Percentiles rank a stretch among this genome's conserved stretches.
These are phyloP conservation scores for Agelastica alni DNA, from an alignment of 2,888 invertebrate species.

Conservation along the genomic window DNA sequence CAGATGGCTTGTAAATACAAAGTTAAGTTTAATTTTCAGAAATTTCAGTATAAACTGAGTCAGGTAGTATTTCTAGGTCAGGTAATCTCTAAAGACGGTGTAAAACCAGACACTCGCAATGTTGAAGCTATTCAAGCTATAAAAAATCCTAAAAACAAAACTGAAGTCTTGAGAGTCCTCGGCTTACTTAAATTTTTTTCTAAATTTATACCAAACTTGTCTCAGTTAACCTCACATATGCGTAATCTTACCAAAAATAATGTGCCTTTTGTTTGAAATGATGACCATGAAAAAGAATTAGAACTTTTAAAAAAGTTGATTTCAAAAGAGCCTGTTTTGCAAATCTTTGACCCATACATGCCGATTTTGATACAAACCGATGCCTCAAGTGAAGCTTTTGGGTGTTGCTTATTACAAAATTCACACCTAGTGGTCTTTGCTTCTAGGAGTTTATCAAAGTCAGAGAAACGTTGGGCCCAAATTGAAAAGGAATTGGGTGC, in stretches of 20 bases:
- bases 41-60: neutral
- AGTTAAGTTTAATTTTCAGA: neutral
- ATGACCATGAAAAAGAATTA: constrained; percentile 7
- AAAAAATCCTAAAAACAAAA: constrained; percentile 26
- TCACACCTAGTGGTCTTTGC: constrained; percentile 32
- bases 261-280: constrained; percentile 22
- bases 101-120: constrained; percentile 26
- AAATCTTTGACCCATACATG: constrained; percentile 28
- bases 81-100: constrained; percentile 11
- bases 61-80: constrained; percentile 1
- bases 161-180: constrained; percentile 27
- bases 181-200: constrained; percentile 33
- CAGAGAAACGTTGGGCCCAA: constrained; percentile 24
- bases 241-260: constrained; percentile 27
- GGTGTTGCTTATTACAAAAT: constrained; percentile 28
- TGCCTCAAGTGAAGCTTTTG: constrained; percentile 29
- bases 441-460: constrained; percentile 26
- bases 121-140: constrained; percentile 25
- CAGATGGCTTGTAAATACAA: too few species aligned
- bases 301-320: constrained; percentile 5
- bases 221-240: constrained; percentile 23
- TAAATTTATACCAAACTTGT: constrained; percentile 33
- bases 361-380: constrained; percentile 25
- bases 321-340: constrained; percentile 11
- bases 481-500: constrained; percentile 1